Conservation (phyloP, 2,113 vertebrate species). For the Camelus bactrianus region DNA sequence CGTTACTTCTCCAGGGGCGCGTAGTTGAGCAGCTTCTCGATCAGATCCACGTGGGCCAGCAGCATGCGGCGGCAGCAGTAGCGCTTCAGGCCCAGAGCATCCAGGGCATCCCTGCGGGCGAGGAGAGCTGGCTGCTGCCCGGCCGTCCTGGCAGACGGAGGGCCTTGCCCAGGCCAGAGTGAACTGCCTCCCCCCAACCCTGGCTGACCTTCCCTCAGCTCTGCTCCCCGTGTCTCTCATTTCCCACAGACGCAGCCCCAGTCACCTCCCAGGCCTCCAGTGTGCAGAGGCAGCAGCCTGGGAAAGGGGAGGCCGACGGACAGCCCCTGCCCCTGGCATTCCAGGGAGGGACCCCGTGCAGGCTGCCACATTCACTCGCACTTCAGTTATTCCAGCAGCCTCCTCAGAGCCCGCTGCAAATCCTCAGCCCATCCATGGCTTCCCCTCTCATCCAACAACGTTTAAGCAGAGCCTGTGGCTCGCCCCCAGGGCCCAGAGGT, state of each 20-base stretch:
- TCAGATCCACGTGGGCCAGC: conserved; percentile 97
- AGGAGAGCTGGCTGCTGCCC: accelerated
- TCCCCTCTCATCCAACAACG: not conserved
- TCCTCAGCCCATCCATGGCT: accelerated
- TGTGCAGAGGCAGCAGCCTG: not conserved
- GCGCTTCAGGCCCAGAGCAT: conserved; percentile 97
- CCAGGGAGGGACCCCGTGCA: not conserved
- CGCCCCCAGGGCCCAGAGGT: accelerated
- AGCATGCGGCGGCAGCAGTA: conserved; percentile 99
- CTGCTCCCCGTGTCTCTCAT: not conserved
- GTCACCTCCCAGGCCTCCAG: not conserved
- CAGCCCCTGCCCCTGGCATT: too few species aligned
- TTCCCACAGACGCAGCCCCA: not conserved
- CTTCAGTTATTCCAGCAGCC: not conserved
- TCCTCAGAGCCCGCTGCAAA: accelerated
- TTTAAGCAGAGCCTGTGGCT: accelerated
- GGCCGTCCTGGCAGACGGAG: accelerated
- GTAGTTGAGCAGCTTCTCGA: conserved; percentile 98
- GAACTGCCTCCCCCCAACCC: too few species aligned
- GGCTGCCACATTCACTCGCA: too few species aligned
- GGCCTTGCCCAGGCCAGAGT: not conserved
- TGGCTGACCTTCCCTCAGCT: not conserved
- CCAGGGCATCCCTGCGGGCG: conserved; percentile 93
- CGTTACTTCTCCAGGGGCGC: conserved; percentile 96
- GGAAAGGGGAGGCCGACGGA: too few species aligned